phyloP scores from a whole-genome alignment of 1,140 invertebrate genomes.

The Dreissena rostriformis region DNA sequence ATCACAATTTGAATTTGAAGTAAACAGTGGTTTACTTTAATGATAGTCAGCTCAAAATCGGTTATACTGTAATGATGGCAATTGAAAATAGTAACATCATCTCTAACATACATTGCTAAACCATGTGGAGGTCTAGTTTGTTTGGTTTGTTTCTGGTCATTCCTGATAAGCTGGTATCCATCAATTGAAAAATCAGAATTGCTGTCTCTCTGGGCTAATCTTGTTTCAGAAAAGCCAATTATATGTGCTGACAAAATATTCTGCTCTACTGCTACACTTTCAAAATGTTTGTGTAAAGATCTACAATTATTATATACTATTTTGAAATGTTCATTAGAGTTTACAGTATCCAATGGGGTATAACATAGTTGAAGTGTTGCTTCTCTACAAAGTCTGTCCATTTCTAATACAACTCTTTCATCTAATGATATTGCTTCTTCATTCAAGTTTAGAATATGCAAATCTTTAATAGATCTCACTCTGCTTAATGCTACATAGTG shows the following conservation, averaged over 20 bases:
- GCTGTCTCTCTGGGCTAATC: conserved; percentile 11
- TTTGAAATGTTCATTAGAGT: conserved; percentile 20
- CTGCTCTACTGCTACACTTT: conserved; percentile 6
- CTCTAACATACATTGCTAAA: conserved; percentile 29
- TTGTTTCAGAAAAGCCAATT: conserved; percentile 40
- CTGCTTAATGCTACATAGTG: conserved; percentile 40
- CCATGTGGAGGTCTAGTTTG: conserved; percentile 24
- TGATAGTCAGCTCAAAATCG: conserved; percentile 1
- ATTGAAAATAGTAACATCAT: conserved; percentile 14
- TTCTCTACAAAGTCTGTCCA: conserved; percentile 12
- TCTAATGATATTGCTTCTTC: conserved; percentile 10
- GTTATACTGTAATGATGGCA: neutral
- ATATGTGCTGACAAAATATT: neutral
- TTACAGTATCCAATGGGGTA: conserved; percentile 18
- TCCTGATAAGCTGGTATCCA: conserved; percentile 18
- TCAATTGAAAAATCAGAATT: conserved; percentile 16
- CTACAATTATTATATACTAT: conserved; percentile 23
- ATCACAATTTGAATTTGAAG: conserved; percentile 9
- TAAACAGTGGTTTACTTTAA: neutral
- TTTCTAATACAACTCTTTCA: conserved; percentile 15
- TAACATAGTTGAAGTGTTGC: conserved; percentile 34
- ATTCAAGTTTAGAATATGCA: conserved; percentile 23
- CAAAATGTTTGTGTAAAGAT: conserved; percentile 17
- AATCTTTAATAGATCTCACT: conserved; percentile 3
- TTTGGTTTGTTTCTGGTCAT: conserved; percentile 4